A percentile compares a stretch with the other conserved stretches of the same genome.
phyloP scores from a whole-genome alignment of 1,140 invertebrate genomes.

The Agraylea sexmaculata region DNA sequence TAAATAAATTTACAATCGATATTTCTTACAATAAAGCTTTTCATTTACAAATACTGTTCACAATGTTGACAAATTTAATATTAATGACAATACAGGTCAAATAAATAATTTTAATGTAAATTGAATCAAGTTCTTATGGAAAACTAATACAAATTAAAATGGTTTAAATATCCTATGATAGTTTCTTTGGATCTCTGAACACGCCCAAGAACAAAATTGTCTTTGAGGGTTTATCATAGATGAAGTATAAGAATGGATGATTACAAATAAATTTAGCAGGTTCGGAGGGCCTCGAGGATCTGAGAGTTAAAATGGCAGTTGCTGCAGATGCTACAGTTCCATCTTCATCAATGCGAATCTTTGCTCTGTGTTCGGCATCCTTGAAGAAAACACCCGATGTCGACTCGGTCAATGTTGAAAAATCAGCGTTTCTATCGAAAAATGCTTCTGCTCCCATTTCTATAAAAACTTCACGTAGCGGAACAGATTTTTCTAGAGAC shows the following conservation, averaged over 20 bases:
- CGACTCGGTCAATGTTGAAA: constrained; percentile 44
- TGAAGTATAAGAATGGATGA: constrained; percentile 76
- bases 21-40: no score
- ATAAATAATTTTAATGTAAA: no score
- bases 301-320: constrained; percentile 64
- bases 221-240: constrained; percentile 56
- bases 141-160: neutral
- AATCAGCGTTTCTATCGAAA: constrained; percentile 48
- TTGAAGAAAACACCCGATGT: constrained; percentile 44
- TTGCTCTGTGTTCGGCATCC: constrained; percentile 65
- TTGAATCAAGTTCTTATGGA: no score
- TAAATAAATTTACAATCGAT: no score
- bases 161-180: constrained; percentile 3
- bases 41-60: no score
- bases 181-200: constrained; percentile 48
- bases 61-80: no score
- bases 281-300: constrained; percentile 68
- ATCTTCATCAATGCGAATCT: constrained; percentile 69
- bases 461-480: constrained; percentile 49
- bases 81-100: no score
- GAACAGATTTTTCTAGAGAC: constrained; percentile 57
- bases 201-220: constrained; percentile 68
- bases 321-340: constrained; percentile 66
- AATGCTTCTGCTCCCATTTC: constrained; percentile 55
- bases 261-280: constrained; percentile 68